These are phyloP conservation scores for Trinectes maculatus DNA, from an alignment of 2,113 vertebrate species.

Conservation along the genomic window DNA sequence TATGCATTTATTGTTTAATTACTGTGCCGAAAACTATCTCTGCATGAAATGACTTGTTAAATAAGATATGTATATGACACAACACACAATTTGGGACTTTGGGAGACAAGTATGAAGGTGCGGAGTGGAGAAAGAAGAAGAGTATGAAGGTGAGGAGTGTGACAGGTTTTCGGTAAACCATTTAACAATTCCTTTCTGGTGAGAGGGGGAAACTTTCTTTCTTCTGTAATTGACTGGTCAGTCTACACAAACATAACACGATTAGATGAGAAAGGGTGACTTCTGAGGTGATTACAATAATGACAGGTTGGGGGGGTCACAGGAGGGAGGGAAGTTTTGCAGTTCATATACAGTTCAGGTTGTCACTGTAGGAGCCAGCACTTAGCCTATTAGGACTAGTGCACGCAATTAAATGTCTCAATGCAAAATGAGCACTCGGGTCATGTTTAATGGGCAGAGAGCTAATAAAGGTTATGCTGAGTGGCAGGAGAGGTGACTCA, in stretches of 20 bases:
- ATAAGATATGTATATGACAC: too few relatives aligned
- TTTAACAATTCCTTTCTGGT: constrained; percentile 44
- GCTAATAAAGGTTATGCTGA: constrained; percentile 69
- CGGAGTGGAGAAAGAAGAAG: too few relatives aligned
- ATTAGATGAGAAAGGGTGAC: constrained; percentile 38
- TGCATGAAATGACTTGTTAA: too few relatives aligned
- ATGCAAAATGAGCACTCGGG: constrained; percentile 76
- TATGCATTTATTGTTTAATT: too few relatives aligned
- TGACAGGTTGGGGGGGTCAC: constrained; percentile 31
- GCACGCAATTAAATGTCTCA: constrained; percentile 76
- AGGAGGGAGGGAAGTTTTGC: constrained; percentile 58
- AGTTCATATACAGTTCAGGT: constrained; percentile 60
- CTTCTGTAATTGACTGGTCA: constrained; percentile 38
- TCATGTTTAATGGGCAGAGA: constrained; percentile 78
- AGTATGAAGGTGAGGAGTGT: too few relatives aligned
- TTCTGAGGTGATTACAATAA: constrained; percentile 63
- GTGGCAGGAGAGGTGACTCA: constrained; percentile 66
- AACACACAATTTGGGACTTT: too few relatives aligned
- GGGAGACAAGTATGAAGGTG: too few relatives aligned
- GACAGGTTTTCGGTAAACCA: too few relatives aligned
- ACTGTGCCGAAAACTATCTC: too few relatives aligned
- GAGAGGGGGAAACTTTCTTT: constrained; percentile 22
- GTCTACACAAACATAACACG: constrained; percentile 36
- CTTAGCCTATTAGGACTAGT: constrained; percentile 71
- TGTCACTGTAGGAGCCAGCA: constrained; percentile 60